Conservation (phyloP, 2,888 invertebrate species). For the Neuroscelio doddi region DNA sequence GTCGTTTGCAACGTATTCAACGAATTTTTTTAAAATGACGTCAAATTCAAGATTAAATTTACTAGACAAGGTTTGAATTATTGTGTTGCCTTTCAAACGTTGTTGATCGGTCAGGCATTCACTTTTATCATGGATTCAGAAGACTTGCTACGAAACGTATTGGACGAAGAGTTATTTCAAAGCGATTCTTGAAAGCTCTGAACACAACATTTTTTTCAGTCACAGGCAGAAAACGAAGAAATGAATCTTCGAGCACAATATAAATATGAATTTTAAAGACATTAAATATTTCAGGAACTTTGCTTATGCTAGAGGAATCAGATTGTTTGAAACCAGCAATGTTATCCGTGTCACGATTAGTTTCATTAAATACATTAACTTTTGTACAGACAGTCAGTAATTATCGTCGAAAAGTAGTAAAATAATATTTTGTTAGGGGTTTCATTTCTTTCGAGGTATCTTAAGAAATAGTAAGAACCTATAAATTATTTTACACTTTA, state of each 20-base stretch:
- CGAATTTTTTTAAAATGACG: constrained; percentile 1
- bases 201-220: neutral
- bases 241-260: constrained; percentile 40
- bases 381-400: constrained; percentile 41
- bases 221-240: constrained; percentile 4
- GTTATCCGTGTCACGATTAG: constrained; percentile 46
- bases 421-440: constrained; percentile 25
- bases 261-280: constrained; percentile 47
- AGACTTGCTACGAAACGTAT: neutral
- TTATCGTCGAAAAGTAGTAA: constrained; percentile 38
- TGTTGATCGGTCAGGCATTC: neutral
- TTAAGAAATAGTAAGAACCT: constrained; percentile 46
- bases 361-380: constrained; percentile 37
- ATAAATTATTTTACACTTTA: constrained; percentile 49
- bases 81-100: neutral
- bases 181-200: neutral
- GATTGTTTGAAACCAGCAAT: constrained; percentile 43
- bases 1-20: neutral
- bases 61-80: neutral
- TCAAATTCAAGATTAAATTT: neutral
- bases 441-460: constrained; percentile 4
- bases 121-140: neutral
- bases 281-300: constrained; percentile 46
- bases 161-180: neutral
- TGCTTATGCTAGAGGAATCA: constrained; percentile 47